A percentile compares a stretch with the other conserved stretches of the same genome.
Conservation (phyloP, 2,797 vertebrate genomes). For the Lophius americanus region DNA sequence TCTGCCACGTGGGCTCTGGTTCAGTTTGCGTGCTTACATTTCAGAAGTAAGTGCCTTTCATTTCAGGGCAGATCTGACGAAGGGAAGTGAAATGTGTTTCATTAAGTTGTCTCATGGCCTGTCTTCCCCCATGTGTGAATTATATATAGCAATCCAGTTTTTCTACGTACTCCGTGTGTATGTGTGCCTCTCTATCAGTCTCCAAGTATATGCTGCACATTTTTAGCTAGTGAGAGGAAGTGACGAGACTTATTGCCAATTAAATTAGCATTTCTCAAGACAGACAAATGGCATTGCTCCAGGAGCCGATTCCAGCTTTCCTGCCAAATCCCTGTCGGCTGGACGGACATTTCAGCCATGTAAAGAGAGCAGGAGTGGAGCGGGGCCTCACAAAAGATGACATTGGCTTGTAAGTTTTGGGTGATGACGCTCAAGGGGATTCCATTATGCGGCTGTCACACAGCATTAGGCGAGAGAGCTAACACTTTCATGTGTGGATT, state of each 20-base stretch:
- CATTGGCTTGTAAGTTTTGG: slow-evolving; percentile 83
- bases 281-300: slow-evolving; percentile 70
- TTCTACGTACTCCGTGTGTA: not conserved
- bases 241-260: slow-evolving; percentile 52
- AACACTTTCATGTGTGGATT: slow-evolving; percentile 89
- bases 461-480: slow-evolving; percentile 84
- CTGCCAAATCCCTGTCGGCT: slow-evolving; percentile 76
- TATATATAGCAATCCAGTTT: slow-evolving; percentile 7
- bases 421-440: slow-evolving; percentile 75
- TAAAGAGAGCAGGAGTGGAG: slow-evolving; percentile 72
- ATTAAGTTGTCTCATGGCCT: slow-evolving; percentile 52
- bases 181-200: slow-evolving; percentile 3
- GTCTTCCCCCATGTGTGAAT: not conserved
- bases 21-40: slow-evolving; percentile 59
- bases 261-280: slow-evolving; percentile 67
- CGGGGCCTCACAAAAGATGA: slow-evolving; percentile 83
- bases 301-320: slow-evolving; percentile 75
- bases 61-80: slow-evolving; percentile 52
- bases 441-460: slow-evolving; percentile 88
- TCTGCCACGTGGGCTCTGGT: slow-evolving; percentile 63
- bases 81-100: slow-evolving; percentile 60
- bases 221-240: slow-evolving; percentile 43
- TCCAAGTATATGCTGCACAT: slow-evolving; percentile 14
- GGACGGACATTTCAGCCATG: slow-evolving; percentile 80
- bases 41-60: slow-evolving; percentile 70